Evolutionary conservation across 2,113 vertebrate genomes (phyloP).

Genomic region (Bos indicus): DNA sequence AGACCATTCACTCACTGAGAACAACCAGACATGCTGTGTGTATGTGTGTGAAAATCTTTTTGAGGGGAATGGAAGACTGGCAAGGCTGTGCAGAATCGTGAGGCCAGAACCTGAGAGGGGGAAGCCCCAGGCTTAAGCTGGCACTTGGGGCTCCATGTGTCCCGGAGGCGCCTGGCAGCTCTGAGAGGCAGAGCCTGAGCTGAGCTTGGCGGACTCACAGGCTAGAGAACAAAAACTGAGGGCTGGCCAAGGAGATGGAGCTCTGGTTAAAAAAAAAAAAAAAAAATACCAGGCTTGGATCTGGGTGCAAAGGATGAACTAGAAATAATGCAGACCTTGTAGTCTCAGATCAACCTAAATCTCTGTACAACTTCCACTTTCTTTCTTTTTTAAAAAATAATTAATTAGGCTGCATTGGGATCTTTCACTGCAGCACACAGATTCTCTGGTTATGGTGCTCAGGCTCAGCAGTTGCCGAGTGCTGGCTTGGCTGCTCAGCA

Average conservation of each 20-base stretch:
- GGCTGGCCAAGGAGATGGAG: neutral
- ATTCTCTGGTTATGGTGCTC: neutral
- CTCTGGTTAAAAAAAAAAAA: neutral
- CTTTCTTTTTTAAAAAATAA: neutral
- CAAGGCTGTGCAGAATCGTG: neutral
- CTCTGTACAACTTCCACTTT: neutral
- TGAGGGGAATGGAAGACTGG: neutral
- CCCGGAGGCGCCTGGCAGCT: neutral
- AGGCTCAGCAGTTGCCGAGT: neutral
- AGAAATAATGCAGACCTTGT: neutral
- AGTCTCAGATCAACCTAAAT: neutral
- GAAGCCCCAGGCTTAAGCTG: neutral
- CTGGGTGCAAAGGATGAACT: neutral
- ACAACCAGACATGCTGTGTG: neutral
- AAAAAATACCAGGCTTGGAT: neutral
- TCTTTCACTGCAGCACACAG: neutral
- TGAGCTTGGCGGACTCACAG: rapidly evolving
- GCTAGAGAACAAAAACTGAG: neutral
- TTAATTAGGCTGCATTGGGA: neutral
- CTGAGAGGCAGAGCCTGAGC: neutral
- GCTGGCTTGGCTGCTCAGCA: neutral
- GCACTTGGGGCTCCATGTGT: neutral
- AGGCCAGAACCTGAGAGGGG: neutral
- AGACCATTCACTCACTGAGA: neutral
- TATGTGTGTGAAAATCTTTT: no score